Base-by-base conservation (phyloP, 2,888 invertebrate genomes). In the Octonoba sinensis region DNA sequence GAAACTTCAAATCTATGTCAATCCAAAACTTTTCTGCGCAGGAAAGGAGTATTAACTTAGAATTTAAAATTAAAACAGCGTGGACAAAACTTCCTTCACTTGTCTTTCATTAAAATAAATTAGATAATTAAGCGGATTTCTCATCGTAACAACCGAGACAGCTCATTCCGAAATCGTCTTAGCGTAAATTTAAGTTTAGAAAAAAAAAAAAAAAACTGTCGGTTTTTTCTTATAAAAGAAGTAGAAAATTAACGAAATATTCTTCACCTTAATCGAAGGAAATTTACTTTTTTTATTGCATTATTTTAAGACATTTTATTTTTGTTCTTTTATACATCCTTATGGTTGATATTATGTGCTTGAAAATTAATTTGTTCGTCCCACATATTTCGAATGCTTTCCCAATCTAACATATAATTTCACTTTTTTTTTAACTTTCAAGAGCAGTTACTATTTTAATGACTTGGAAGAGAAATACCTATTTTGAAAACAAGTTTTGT, bases 261-360 rank as follows among this genome's bases (percentile, higher is more conserved):
- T 36, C 59, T 47, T 47, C 27, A 47, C 60, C 54, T 56, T 36
- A 56, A 64, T 64, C 20, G 62, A 73, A 73, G 54, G 73, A 54
- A 64, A 60, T 72, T 70, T 71, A n/a, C n/a, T 18, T 72, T 64
- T 72, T 73, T 64, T 64, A 54, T 73, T 64, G 46, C 54, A 54
- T 54, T 18, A 72, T 20, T 69, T 20, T 36, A 16, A 56, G 69
- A 56, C 22, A 64, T 73, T 64, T 49, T 54, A 20, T 56, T 46
- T 54, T 22, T 64, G 51, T 24, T 64, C 54, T 36, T 8, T 73
- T 36, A 8, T 13, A 15, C 16, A n/a, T 64, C 47, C 44, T 44
- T 24, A 15, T 62, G 64, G 44, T 54, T 49, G 73, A 73, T 73
- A 73, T 64, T 73, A 47, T 49, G 60, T 49, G 60, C 60, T 27